Evolutionary conservation across 30 jellyfish, hydroid and myxozoan genomes (phyloP), one percentile per base, ranked within the genome.

Genomic region (Aurelia aurita complex sp. Pacific): DNA sequence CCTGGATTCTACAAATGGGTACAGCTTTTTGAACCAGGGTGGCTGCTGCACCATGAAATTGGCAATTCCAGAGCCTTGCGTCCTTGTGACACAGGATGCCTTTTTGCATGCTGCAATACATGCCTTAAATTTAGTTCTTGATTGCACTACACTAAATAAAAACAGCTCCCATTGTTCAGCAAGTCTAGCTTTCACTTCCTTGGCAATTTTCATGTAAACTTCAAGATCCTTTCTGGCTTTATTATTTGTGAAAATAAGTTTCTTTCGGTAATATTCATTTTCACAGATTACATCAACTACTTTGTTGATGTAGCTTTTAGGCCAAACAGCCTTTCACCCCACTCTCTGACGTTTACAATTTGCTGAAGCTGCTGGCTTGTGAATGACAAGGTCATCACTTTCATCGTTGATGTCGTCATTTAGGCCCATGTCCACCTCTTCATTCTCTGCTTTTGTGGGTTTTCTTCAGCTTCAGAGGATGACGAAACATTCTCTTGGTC

Each of bases 71-170:
- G 81, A 70, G 13, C 81, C 81, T 1, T 9, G 3, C 35, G 3
- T 42, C 15, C 81, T 70, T 3, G 81, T 70, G 68, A 74, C 46
- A n/a, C n/a, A n/a, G 85, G 85, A 16, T 74, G 85, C 85, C 52
- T 74, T 74, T 40, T 74, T 52, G 85, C 85, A 74, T 13, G 72
- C 54, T 74, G 85, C 46, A 74, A 74, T 40, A 33, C 85, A 74
- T 19, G 85, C 71, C 55, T 18, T 74, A 32, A 74, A 74, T 74
- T 74, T 74, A 10, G 55, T 74, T 33, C 85, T 46, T 34, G 55
- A 4, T 40, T 74, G 71, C 2, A 46, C 74, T 66, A 66, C 46
- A 66, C 18, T 54, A 18, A 76, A 59, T 7, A 46, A 35, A 76
- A 76, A 54, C 61, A 9, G 10, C 52, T 40, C 42, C 4, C 61